A percentile compares a stretch with the other conserved stretches of the same genome.
Conservation (phyloP, 2,797 vertebrate genomes). For the Oreortyx pictus region DNA sequence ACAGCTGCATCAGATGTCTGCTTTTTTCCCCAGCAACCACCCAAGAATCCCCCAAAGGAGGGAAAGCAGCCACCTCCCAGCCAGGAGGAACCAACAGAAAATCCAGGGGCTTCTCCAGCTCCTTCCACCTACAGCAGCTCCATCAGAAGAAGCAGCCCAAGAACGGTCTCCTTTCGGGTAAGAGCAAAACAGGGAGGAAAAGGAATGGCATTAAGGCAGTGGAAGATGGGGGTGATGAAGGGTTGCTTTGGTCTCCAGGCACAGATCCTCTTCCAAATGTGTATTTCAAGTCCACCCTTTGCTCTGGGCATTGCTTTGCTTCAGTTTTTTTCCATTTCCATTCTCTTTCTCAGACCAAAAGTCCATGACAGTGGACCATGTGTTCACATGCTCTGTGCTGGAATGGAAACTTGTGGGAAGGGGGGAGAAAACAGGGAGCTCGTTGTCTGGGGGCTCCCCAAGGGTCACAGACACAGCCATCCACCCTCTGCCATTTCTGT, state of each 20-base stretch:
- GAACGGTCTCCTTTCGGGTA: slow-evolving; percentile 91
- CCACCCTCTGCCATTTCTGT: neutral
- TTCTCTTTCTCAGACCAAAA: fast-evolving
- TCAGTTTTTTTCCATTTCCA: neutral
- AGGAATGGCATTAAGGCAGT: neutral
- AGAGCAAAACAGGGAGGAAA: slow-evolving; percentile 11
- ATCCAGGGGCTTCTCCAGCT: slow-evolving; percentile 32
- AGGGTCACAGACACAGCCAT: neutral
- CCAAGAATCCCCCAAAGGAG: slow-evolving; percentile 38
- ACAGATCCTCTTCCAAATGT: neutral
- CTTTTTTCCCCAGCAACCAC: slow-evolving; percentile 14
- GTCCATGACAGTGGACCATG: neutral
- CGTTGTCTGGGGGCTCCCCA: neutral
- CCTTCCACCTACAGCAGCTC: slow-evolving; percentile 74
- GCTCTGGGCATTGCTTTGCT: neutral
- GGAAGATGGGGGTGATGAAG: neutral
- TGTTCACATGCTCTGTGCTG: neutral
- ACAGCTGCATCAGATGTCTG: neutral
- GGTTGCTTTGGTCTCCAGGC: neutral
- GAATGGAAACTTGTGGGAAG: neutral
- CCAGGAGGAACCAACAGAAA: slow-evolving; percentile 35
- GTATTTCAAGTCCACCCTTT: too few species aligned
- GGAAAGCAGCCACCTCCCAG: neutral
- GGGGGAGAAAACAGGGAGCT: neutral
- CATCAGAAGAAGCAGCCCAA: slow-evolving; percentile 85